Evolutionary conservation across 2,797 vertebrate species (phyloP), one percentile per base, ranked within the genome.

Genomic region (Paramormyrops hopkinsi): DNA sequence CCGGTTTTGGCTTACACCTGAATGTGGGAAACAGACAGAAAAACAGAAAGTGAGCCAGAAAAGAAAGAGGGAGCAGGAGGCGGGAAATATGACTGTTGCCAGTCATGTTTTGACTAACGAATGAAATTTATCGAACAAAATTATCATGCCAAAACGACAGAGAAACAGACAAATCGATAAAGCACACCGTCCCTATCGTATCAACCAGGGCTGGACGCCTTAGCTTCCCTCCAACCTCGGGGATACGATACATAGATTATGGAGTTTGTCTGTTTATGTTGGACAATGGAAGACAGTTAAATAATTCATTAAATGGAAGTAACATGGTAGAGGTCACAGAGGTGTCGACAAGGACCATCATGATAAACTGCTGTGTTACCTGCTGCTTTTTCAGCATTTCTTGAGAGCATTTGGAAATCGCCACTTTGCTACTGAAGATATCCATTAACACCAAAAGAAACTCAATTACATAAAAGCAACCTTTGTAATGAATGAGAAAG

Each of bases 1-100:
- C 94, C 98, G 97, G 90, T 96, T 96, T 93, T 96, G 96, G 96
- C 97, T 97, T 94, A 98, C 97, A 96, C 98, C 98, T 98, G 95
- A 92, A 95, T 93, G 93, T 48, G 19, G 84, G 89, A 87, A 79
- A 89, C 65, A 76, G 85, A 46, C 76, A 92, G 82, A 90, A 90
- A 93, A 91, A 91, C 88, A 90, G 90, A 56, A 29, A 88, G 91
- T 92, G 93, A 94, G 59, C 48, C 19, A 9, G 53, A 9, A 41
- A 59, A 84, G 65, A 48, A 69, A 88, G 87, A 76, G 54, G 83
- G 76, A 7, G 8, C 22, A 25, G 17, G 44, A 50, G n/a, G 56
- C 17, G 29, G 82, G 56, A 22, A 76, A 86, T 89, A 51, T 88
- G 87, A 93, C 90, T 92, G 93, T 93, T 95, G 95, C 94, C 94